These are phyloP conservation scores for Syrista parreyssii DNA, from an alignment of 2,888 invertebrate species.

Conservation along the genomic window DNA sequence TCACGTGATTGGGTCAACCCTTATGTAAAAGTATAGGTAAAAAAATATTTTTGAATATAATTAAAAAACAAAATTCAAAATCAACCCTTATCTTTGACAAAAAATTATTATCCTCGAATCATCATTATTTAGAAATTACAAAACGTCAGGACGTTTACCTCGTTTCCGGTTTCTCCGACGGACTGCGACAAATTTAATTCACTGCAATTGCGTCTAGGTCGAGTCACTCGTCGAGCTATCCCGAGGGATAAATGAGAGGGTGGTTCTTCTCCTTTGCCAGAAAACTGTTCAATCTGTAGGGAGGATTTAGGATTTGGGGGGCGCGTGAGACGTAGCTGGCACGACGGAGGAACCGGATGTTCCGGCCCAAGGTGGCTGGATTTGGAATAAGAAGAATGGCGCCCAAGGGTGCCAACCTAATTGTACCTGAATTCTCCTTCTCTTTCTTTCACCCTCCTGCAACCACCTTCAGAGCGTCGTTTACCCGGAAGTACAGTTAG, in stretches of 20 bases:
- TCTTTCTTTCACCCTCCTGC: constrained; percentile 13
- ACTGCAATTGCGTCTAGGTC: constrained; percentile 9
- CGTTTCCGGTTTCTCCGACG: constrained; percentile 21
- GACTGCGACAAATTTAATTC: constrained; percentile 50
- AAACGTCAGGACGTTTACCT: not conserved
- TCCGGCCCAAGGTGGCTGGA: constrained; percentile 22
- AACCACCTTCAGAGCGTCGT: constrained; percentile 8
- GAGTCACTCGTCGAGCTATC: constrained; percentile 6
- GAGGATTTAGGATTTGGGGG: constrained; percentile 36
- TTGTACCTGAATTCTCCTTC: constrained; percentile 51
- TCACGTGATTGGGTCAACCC: not conserved
- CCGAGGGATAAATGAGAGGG: constrained; percentile 30
- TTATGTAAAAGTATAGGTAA: not conserved
- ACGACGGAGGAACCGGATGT: constrained; percentile 13
- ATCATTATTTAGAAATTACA: not conserved
- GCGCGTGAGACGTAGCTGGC: not conserved
- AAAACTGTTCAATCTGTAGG: constrained; percentile 50
- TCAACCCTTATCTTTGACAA: not conserved
- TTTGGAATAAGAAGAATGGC: constrained; percentile 55
- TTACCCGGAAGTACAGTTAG: constrained; percentile 4
- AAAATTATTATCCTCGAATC: not conserved
- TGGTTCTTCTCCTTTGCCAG: constrained; percentile 32
- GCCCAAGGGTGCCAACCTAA: constrained; percentile 61
- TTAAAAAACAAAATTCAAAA: not conserved
- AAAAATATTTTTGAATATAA: not conserved